Conservation (phyloP, 2,888 invertebrate genomes). For the Pardosa pseudoannulata region DNA sequence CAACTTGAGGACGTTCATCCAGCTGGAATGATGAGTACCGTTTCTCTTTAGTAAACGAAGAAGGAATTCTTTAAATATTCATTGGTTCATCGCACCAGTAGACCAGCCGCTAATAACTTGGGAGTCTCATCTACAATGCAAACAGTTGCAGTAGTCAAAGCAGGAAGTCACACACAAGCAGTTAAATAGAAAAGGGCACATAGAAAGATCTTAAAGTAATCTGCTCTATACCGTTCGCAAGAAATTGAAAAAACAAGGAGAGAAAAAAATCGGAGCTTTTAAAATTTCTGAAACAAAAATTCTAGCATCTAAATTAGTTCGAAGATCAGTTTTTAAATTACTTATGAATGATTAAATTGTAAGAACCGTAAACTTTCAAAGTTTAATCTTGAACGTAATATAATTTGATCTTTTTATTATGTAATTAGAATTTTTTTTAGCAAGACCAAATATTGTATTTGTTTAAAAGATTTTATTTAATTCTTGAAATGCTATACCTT, state of each 20-base stretch:
- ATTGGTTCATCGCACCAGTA: constrained; percentile 60
- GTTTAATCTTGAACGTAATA: too few species aligned
- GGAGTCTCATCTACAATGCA: constrained; percentile 65
- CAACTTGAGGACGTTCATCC: not conserved
- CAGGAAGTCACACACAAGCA: not conserved
- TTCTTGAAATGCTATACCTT: too few species aligned
- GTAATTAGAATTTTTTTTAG: too few species aligned
- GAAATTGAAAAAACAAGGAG: too few species aligned
- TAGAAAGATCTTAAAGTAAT: not conserved
- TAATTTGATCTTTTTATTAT: too few species aligned
- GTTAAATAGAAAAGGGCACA: not conserved
- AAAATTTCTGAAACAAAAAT: not conserved
- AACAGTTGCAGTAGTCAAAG: not conserved
- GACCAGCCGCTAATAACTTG: constrained; percentile 60
- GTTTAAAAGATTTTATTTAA: too few species aligned
- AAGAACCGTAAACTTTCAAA: too few species aligned
- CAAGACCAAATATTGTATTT: too few species aligned
- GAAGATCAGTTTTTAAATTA: too few species aligned
- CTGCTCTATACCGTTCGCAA: not conserved
- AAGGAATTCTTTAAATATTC: constrained; percentile 68
- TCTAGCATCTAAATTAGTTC: too few species aligned
- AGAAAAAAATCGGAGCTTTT: not conserved
- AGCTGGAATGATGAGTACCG: not conserved
- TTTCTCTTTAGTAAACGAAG: not conserved
- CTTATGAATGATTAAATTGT: too few species aligned